phyloP scores from a whole-genome alignment of 2,888 invertebrate species.

The Macaria liturata region DNA sequence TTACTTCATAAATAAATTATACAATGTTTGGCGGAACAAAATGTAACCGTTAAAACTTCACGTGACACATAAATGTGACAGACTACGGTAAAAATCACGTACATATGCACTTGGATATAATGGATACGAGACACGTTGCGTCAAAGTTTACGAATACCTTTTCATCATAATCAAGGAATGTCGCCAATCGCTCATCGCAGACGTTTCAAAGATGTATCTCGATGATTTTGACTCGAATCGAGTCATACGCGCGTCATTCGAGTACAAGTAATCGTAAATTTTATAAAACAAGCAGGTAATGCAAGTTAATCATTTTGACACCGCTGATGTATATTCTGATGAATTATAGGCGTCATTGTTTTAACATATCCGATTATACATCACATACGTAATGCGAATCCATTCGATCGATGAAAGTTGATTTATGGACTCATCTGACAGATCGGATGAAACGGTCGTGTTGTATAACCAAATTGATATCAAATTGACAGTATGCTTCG shows the following conservation, averaged over 20 bases:
- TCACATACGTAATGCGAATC: conserved; percentile 8
- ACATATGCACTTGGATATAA: neutral
- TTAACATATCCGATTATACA: neutral
- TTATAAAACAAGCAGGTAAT: conserved; percentile 1
- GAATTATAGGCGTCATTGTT: conserved; percentile 8
- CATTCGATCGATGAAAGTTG: conserved; percentile 8
- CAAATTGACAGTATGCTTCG: conserved; percentile 25
- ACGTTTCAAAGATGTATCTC: conserved; percentile 18
- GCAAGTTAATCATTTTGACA: conserved; percentile 12
- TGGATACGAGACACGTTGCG: conserved; percentile 16
- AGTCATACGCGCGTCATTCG: conserved; percentile 18
- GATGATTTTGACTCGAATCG: conserved; percentile 18
- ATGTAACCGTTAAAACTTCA: conserved; percentile 23
- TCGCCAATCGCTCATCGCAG: conserved; percentile 16
- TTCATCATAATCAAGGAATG: conserved; percentile 20
- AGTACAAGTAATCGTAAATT: conserved; percentile 19
- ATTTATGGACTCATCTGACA: conserved; percentile 4
- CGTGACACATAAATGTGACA: conserved; percentile 26
- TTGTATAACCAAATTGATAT: conserved; percentile 22
- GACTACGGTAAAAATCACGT: conserved; percentile 25
- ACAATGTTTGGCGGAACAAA: conserved; percentile 22
- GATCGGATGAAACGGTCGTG: conserved; percentile 17
- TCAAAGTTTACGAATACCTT: conserved; percentile 15
- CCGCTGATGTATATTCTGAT: conserved; percentile 11
- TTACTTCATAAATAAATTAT: conserved; percentile 13